Evolutionary conservation across 2,888 invertebrate genomes (phyloP).

Genomic region (Noctuana brunneofusca): DNA sequence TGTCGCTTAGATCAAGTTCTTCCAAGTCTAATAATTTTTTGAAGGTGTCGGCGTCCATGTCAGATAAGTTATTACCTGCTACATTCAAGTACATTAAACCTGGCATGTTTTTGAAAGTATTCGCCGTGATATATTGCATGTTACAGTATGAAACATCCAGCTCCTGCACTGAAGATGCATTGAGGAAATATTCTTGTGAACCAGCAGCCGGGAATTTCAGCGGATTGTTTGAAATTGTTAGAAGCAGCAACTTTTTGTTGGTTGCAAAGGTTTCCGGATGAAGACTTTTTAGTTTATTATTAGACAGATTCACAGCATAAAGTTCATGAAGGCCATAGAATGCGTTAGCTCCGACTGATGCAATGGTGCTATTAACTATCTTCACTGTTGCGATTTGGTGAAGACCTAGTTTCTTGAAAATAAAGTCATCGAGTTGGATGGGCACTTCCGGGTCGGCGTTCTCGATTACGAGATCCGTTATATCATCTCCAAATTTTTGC

Average conservation of each 20-base stretch:
- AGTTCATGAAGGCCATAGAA: conserved; percentile 87
- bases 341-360: conserved; percentile 85
- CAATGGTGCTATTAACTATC: conserved; percentile 87
- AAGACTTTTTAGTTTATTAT: conserved; percentile 85
- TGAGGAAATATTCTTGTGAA: conserved; percentile 78
- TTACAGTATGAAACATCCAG: conserved; percentile 88
- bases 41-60: conserved; percentile 84
- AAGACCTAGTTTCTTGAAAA: conserved; percentile 85
- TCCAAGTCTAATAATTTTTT: conserved; percentile 85
- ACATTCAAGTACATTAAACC: conserved; percentile 87
- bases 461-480: conserved; percentile 86
- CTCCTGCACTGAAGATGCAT: conserved; percentile 86
- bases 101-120: conserved; percentile 85
- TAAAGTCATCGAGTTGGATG: conserved; percentile 83
- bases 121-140: conserved; percentile 84
- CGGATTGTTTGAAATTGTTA: conserved; percentile 87
- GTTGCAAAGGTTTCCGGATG: conserved; percentile 87
- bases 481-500: conserved; percentile 86
- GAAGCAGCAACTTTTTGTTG: conserved; percentile 85
- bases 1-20: conserved; percentile 88
- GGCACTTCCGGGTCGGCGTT: conserved; percentile 83
- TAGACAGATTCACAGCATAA: conserved; percentile 86
- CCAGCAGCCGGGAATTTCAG: conserved; percentile 74
- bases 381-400: conserved; percentile 86
- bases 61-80: conserved; percentile 85